These are phyloP conservation scores for Lethrus apterus DNA, from an alignment of 1,140 invertebrate genomes.

Conservation along the genomic window DNA sequence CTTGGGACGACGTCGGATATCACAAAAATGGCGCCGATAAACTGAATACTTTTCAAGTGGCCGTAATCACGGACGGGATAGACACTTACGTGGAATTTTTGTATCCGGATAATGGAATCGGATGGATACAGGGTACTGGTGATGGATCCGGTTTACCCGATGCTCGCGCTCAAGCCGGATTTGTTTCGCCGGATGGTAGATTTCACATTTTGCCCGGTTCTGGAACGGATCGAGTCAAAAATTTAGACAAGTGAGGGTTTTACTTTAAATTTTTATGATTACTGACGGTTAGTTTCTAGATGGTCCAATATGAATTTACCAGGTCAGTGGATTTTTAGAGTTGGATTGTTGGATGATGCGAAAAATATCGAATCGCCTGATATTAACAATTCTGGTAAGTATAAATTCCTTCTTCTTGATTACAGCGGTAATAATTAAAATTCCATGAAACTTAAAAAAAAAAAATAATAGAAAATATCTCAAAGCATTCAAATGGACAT, in stretches of 20 bases:
- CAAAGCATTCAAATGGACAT: too few species aligned
- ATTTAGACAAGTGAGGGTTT: constrained; percentile 58
- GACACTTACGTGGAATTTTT: constrained; percentile 78
- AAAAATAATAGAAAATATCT: too few species aligned
- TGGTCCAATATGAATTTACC: constrained; percentile 74
- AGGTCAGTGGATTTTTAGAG: constrained; percentile 77
- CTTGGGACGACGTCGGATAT: constrained; percentile 65
- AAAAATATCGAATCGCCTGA: constrained; percentile 63
- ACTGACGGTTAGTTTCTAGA: constrained; percentile 46
- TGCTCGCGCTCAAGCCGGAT: constrained; percentile 85
- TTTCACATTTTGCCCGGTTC: constrained; percentile 69
- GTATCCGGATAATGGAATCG: constrained; percentile 79
- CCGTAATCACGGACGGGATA: constrained; percentile 71
- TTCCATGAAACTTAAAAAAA: too few species aligned
- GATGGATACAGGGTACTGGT: constrained; percentile 78
- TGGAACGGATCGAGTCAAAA: constrained; percentile 75
- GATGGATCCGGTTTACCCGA: constrained; percentile 62
- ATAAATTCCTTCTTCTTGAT: background rate
- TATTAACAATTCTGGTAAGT: constrained; percentile 43
- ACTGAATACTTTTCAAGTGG: constrained; percentile 71
- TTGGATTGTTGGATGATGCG: constrained; percentile 57
- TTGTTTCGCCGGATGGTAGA: constrained; percentile 73
- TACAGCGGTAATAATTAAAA: too few species aligned
- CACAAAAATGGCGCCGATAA: constrained; percentile 43
- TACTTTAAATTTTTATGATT: constrained; percentile 8